Evolutionary conservation across 2,113 vertebrate genomes (phyloP).

Genomic region (Pavo muticus): DNA sequence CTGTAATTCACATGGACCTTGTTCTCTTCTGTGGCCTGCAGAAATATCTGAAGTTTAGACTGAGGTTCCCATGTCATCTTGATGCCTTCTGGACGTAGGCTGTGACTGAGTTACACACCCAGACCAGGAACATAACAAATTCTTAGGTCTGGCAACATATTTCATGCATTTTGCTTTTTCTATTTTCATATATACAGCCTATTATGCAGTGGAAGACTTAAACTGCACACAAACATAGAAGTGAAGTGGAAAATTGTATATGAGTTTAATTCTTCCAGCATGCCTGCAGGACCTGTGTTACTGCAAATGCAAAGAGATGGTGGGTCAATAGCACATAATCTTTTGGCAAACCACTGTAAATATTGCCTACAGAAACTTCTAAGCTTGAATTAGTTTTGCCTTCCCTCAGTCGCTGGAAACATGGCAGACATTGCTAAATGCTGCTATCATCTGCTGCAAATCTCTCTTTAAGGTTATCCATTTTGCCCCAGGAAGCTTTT

Average conservation of each 20-base stretch:
- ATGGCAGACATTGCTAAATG: background rate
- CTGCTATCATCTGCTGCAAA: background rate
- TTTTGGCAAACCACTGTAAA: background rate
- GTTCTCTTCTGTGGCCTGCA: background rate
- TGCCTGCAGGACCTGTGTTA: background rate
- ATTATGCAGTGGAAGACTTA: background rate
- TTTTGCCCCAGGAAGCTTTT: slow-evolving; percentile 39
- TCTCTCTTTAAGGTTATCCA: slow-evolving; percentile 30
- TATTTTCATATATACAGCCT: too few species aligned
- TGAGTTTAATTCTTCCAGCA: background rate
- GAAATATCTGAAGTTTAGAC: background rate
- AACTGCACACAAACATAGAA: background rate
- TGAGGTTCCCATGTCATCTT: background rate
- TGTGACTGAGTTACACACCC: background rate
- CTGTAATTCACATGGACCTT: background rate
- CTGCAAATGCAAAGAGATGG: background rate
- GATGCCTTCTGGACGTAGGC: too few species aligned
- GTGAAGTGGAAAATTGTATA: background rate
- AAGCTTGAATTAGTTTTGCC: background rate
- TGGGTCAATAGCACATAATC: background rate
- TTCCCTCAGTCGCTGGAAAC: background rate
- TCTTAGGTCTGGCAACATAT: background rate
- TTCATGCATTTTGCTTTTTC: background rate
- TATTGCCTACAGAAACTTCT: background rate
- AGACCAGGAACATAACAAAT: background rate